Conservation (phyloP, 2,113 vertebrate genomes). For the Climacteris rufus region DNA sequence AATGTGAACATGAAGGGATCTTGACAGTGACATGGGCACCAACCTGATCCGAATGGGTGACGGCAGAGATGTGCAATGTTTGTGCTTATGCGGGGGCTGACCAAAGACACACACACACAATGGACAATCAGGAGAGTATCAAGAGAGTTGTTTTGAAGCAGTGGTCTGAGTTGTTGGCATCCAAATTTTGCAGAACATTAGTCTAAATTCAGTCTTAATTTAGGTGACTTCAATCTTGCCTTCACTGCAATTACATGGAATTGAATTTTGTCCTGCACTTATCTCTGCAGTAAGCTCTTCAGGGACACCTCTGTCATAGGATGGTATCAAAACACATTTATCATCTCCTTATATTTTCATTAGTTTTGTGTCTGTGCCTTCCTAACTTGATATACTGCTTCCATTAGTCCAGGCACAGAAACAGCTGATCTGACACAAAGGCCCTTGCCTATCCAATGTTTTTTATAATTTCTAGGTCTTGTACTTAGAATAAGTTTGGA, state of each 20-base stretch:
- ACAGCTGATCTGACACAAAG: not conserved
- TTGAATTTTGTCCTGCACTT: not conserved
- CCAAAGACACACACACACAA: not conserved
- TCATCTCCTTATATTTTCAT: not conserved
- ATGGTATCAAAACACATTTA: slow-evolving; percentile 23
- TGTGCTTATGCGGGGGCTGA: not conserved
- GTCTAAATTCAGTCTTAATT: not conserved
- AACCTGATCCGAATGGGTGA: not conserved
- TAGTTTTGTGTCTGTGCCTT: not conserved
- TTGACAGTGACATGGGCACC: not conserved
- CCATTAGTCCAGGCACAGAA: not conserved
- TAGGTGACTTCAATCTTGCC: not conserved
- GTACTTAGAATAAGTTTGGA: not conserved
- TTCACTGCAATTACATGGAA: not conserved
- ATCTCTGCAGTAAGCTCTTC: not conserved
- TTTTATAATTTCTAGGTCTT: not conserved
- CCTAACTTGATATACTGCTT: not conserved
- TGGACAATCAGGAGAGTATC: not conserved
- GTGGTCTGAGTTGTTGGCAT: not conserved
- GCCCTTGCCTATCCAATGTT: not conserved
- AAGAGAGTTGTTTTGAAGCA: not conserved
- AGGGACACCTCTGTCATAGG: not conserved
- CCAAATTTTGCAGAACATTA: not conserved
- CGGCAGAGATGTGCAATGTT: not conserved
- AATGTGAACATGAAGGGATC: not conserved